Base-by-base conservation (phyloP, 2,888 invertebrate genomes). In the Gerosis bhagava region DNA sequence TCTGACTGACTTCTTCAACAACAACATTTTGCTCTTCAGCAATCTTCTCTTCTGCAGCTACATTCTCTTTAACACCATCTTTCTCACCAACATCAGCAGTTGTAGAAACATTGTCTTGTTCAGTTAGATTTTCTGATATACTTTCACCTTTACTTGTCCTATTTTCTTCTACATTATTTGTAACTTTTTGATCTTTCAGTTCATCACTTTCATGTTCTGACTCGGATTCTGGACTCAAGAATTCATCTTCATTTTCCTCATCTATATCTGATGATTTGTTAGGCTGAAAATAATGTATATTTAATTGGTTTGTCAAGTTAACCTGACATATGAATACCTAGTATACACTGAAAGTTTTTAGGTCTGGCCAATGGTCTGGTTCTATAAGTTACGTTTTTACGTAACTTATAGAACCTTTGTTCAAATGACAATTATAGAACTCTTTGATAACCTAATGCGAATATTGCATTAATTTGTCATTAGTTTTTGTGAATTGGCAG, bases 241-340 rank as follows among this genome's bases (percentile, higher is more conserved):
- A 88, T 65, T 87, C 91, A 53, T 88, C 89, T 52, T 84, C 87
- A 58, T 79, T 89, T 39, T 90, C 90, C 43, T 81, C 78, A 49
- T 76, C 70, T 51, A 76, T 76, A 50, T 75, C 70, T 53, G 78
- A 61, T 57, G 79, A 61, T 59, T 76, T 76, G 31, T 57, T 65
- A 28, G 61, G 51, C 62, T 77, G 59, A 40, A 70, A 19, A n/a
- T n/a, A n/a, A n/a, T n/a, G n/a, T n/a, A n/a, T n/a, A n/a, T n/a
- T n/a, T n/a, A n/a, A n/a, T n/a, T 22, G 12, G 13, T 6, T 13
- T 35, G 1, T 8, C 3, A 17, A n/a, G 17, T 10, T n/a, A 31
- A n/a, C n/a, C n/a, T n/a, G n/a, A n/a, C n/a, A n/a, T n/a, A n/a
- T n/a, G n/a, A n/a, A n/a, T n/a, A n/a, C n/a, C n/a, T n/a, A n/a